Conservation (phyloP, 2,888 invertebrate species). For the Thera britannica region DNA sequence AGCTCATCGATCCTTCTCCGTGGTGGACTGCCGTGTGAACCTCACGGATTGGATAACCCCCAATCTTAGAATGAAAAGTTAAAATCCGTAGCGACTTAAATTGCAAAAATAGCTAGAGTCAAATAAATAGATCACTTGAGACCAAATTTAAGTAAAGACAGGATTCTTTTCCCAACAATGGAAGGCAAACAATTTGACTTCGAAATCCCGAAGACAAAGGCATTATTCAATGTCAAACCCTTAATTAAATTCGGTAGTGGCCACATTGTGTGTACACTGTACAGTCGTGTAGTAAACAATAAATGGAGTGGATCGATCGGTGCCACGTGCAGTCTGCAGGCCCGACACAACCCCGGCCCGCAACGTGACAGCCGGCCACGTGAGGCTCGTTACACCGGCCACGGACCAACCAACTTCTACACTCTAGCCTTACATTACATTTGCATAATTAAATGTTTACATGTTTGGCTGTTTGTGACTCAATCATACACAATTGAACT, state of each 20-base stretch:
- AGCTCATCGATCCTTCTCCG: too few relatives aligned
- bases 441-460: background rate
- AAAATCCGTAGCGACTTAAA: background rate
- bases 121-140: background rate
- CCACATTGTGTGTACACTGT: conserved; percentile 21
- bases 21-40: too few relatives aligned
- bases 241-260: conserved; percentile 31
- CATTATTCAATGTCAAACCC: conserved; percentile 15
- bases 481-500: background rate
- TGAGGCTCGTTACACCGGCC: conserved; percentile 20
- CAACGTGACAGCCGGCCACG: conserved; percentile 50
- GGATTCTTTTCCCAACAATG: conserved; percentile 7
- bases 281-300: conserved; percentile 33
- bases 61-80: background rate
- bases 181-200: conserved; percentile 6
- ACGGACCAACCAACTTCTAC: conserved; percentile 14
- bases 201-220: conserved; percentile 22
- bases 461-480: background rate
- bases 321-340: conserved; percentile 56
- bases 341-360: conserved; percentile 35
- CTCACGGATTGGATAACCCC: too few relatives aligned
- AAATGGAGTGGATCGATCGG: conserved; percentile 48
- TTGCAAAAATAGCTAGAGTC: background rate
- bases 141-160: conserved; percentile 1
- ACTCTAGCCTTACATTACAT: background rate